Base-by-base conservation (phyloP, 2,888 invertebrate genomes). In the Drosophila vallismaia region DNA sequence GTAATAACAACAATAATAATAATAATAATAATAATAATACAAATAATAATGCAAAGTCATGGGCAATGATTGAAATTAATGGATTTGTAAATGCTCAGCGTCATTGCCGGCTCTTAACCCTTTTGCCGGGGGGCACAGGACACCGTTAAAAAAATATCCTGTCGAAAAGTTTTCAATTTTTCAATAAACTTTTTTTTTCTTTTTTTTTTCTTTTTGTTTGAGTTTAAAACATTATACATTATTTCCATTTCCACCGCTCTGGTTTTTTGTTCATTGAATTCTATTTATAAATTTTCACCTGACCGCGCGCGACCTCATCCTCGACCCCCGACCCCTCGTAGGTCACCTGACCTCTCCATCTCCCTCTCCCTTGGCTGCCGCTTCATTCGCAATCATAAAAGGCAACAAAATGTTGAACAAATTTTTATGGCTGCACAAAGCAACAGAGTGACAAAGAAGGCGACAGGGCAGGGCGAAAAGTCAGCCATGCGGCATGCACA, bases 1-100 rank as follows among this genome's bases (percentile, higher is more conserved):
- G 69, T 50, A 74, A 76, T 46, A 79, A 58, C 53, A 69, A 69
- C 63, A 69, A 69, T 49, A 69, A 69, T 74, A 70, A 70, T 70
- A 68, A 68, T 71, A 70, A 74, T 75, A 72, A 73, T 76, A 76
- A 57, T 76, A 19, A 19, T 76, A 76, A 57, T 76, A 88, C 86
- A 79, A n/a, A n/a, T n/a, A n/a, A 73, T 76, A 76, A 57, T 76
- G 89, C 86, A 79, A 85, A 88, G 89, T 89, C 89, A 90, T 81
- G 85, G 86, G 75, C 81, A 86, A 86, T 89, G 89, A 91, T 90
- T 90, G 80, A 90, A 89, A 91, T 90, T 89, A 90, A 91, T 91
- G 90, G 88, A 81, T 86, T 88, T 79, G 72, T 77, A 87, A 89
- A 88, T 87, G 77, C 74, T 84, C 76, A 60, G 44, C 75, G 77